A percentile compares a stretch with the other conserved stretches of the same genome.
These are phyloP conservation scores for Nomada hirtipes DNA, from an alignment of 2,888 invertebrate genomes.

Conservation along the genomic window DNA sequence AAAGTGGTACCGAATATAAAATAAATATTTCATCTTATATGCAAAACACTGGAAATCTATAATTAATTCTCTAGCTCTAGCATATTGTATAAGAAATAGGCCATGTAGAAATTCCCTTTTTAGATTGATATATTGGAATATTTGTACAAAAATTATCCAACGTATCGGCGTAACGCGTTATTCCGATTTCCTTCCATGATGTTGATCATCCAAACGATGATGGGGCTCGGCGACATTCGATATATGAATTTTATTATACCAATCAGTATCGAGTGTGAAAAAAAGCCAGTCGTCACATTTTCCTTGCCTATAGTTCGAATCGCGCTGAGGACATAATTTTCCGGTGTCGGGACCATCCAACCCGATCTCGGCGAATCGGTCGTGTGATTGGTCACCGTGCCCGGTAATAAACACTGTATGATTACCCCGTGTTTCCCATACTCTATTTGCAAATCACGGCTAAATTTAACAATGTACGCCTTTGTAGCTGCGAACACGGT, in stretches of 20 bases:
- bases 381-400: slow-evolving; percentile 95
- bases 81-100: neutral
- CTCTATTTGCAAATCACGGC: slow-evolving; percentile 90
- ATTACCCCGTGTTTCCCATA: slow-evolving; percentile 89
- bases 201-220: slow-evolving; percentile 69
- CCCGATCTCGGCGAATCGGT: slow-evolving; percentile 88
- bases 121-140: slow-evolving; percentile 26
- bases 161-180: slow-evolving; percentile 72
- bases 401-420: slow-evolving; percentile 92
- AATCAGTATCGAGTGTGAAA: slow-evolving; percentile 88
- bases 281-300: slow-evolving; percentile 89
- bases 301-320: slow-evolving; percentile 89
- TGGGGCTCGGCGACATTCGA: slow-evolving; percentile 66
- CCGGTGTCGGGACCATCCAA: slow-evolving; percentile 90
- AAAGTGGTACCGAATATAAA: too few relatives aligned
- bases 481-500: slow-evolving; percentile 95
- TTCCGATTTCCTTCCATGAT: slow-evolving; percentile 75
- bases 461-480: slow-evolving; percentile 93
- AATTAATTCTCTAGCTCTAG: too few relatives aligned
- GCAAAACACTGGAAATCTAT: too few relatives aligned
- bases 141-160: slow-evolving; percentile 63
- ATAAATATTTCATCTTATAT: too few relatives aligned
- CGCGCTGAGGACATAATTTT: slow-evolving; percentile 89
- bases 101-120: neutral
- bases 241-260: slow-evolving; percentile 80